A percentile compares a stretch with the other conserved stretches of the same genome.
These are phyloP conservation scores for Anabas testudineus DNA, from an alignment of 2,797 vertebrate species.

Conservation along the genomic window DNA sequence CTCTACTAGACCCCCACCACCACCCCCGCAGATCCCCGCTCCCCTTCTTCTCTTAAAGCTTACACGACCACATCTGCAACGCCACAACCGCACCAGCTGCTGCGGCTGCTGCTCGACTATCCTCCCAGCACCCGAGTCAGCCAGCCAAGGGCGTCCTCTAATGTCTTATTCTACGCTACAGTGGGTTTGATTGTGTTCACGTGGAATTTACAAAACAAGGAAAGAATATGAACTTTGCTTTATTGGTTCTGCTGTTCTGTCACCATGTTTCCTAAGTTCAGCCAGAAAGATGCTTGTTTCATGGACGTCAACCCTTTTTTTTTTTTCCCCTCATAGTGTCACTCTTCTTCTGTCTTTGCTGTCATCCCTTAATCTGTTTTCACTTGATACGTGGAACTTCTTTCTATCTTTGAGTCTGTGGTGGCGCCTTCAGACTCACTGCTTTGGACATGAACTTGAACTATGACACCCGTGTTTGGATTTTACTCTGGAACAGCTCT, in stretches of 20 bases:
- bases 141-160: slow-evolving; percentile 45
- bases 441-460: slow-evolving; percentile 30
- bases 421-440: slow-evolving; percentile 29
- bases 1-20: slow-evolving; percentile 92
- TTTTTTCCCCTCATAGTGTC: slow-evolving; percentile 3
- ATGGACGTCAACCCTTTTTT: slow-evolving; percentile 11
- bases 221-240: slow-evolving; percentile 21
- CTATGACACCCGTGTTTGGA: slow-evolving; percentile 10
- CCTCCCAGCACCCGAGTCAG: slow-evolving; percentile 53
- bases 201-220: slow-evolving; percentile 68
- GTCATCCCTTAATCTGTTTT: slow-evolving; percentile 16
- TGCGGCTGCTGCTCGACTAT: slow-evolving; percentile 45
- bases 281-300: slow-evolving; percentile 36
- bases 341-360: slow-evolving; percentile 11
- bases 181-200: slow-evolving; percentile 41
- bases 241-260: slow-evolving; percentile 25
- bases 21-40: slow-evolving; percentile 21
- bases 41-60: slow-evolving; percentile 39
- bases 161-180: slow-evolving; percentile 59
- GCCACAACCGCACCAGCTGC: slow-evolving; percentile 63
- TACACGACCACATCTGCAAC: slow-evolving; percentile 42
- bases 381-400: slow-evolving; percentile 19
- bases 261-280: slow-evolving; percentile 29
- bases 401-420: slow-evolving; percentile 23
- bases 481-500: slow-evolving; percentile 12